phyloP scores from a whole-genome alignment of 2,797 vertebrate species.

The Sparidentex hasta region DNA sequence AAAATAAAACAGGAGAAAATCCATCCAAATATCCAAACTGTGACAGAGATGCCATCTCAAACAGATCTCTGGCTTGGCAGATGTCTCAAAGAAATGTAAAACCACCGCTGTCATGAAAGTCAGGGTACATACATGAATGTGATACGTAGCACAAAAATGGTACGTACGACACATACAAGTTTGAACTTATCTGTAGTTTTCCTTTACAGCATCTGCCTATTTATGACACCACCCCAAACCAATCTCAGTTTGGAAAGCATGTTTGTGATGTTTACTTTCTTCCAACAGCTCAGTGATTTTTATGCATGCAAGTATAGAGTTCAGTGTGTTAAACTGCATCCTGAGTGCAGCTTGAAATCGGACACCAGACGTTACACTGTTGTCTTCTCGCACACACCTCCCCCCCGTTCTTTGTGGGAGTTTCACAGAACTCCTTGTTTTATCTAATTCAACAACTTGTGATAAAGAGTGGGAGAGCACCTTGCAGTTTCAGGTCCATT shows the following conservation, averaged over 20 bases:
- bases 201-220: not conserved
- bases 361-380: conserved; percentile 58
- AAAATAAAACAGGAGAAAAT: too few species aligned
- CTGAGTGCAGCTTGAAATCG: conserved; percentile 59
- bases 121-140: too few species aligned
- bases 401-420: conserved; percentile 19
- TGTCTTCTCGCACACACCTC: conserved; percentile 38
- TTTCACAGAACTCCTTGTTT: conserved; percentile 37
- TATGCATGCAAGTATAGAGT: conserved; percentile 16
- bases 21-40: too few species aligned
- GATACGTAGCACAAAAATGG: too few species aligned
- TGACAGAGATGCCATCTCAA: too few species aligned
- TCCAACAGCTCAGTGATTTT: conserved; percentile 27
- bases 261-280: not conserved
- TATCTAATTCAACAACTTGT: conserved; percentile 33
- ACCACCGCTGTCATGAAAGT: too few species aligned
- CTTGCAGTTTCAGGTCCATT: conserved; percentile 42
- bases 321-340: conserved; percentile 32
- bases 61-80: too few species aligned
- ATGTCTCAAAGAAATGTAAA: too few species aligned
- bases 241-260: not conserved
- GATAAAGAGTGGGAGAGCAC: conserved; percentile 36
- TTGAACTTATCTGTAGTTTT: too few species aligned
- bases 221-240: not conserved
- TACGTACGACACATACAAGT: too few species aligned